Base-by-base conservation (phyloP, 2,113 vertebrate species). In the Todiramphus chloris region DNA sequence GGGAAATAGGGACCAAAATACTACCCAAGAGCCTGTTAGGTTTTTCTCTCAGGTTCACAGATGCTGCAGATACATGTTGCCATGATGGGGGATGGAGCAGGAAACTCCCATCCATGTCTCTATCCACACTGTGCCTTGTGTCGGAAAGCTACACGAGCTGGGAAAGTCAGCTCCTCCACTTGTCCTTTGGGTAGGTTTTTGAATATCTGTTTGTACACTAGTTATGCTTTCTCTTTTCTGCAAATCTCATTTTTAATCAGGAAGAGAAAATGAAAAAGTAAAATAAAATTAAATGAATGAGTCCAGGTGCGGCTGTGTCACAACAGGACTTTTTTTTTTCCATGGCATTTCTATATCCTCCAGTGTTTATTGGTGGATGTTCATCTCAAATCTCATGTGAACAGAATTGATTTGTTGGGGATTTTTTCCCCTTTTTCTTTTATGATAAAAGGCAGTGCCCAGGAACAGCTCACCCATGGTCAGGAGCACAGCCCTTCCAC, bases 231-330 rank as follows among this genome's bases (percentile, higher is more conserved):
- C n/a, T 78, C 67, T 85, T 82, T 73, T 74, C 84, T 83, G 84
- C 31, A 94, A 91, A 75, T 58, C 64, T 93, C 37, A 11, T 75
- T 91, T 95, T 89, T 91, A 89, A 89, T 73, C 80, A 78, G 70
- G 14, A 90, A 60, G n/a, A 86, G 39, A 80, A 88, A 88, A 87
- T 9, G 14, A 77, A 79, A 78, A 84, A 60, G 66, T 18, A 83
- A 55, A 15, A 15, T 13, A 51, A 51, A 51, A 51, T 28, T 81
- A 96, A 91, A 93, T 82, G n/a, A 85, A 90, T 75, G 80, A 94
- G 77, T 28, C 67, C 81, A 83, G 35, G 80, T 5, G 0, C 39
- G 83, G 35, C 64, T 67, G 82, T 83, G 68, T 93, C 79, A 94
- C 93, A 78, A 92, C 50, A 91, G 82, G 72, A 48, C 37, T 55